phyloP scores from a whole-genome alignment of 2,797 vertebrate species.

The Myotis planiceps region DNA sequence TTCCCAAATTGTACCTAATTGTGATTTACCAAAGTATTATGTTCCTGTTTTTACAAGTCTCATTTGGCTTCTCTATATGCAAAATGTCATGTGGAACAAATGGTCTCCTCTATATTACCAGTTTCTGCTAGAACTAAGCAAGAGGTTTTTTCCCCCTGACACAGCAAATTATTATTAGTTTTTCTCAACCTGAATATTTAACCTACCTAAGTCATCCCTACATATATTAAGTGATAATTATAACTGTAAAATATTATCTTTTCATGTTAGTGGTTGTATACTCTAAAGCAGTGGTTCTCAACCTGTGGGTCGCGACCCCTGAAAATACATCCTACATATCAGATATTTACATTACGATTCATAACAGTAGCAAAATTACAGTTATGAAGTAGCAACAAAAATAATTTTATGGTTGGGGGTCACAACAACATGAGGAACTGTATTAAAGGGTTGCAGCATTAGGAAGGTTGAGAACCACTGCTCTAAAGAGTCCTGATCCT shows the following conservation, averaged over 20 bases:
- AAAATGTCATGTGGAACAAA: slow-evolving; percentile 79
- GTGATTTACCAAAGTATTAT: slow-evolving; percentile 71
- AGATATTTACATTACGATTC: too few species aligned
- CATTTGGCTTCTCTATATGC: slow-evolving; percentile 77
- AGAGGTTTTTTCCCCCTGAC: slow-evolving; percentile 56
- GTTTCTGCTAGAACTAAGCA: slow-evolving; percentile 74
- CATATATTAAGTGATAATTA: slow-evolving; percentile 73
- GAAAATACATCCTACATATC: too few species aligned
- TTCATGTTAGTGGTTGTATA: slow-evolving; percentile 51
- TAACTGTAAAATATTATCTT: slow-evolving; percentile 72
- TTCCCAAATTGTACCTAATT: slow-evolving; percentile 74
- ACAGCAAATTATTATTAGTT: slow-evolving; percentile 70
- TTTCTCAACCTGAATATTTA: slow-evolving; percentile 80
- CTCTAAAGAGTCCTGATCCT: neutral
- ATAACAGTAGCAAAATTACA: too few species aligned
- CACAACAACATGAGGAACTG: too few species aligned
- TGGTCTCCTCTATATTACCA: slow-evolving; percentile 72
- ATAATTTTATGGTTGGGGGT: too few species aligned
- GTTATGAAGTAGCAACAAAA: too few species aligned
- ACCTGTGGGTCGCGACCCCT: too few species aligned
- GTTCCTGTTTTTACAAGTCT: slow-evolving; percentile 71
- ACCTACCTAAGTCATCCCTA: slow-evolving; percentile 70
- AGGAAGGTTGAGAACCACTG: too few species aligned
- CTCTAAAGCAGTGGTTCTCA: neutral
- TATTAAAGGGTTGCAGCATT: too few species aligned